Base-by-base conservation (phyloP, 2,113 vertebrate genomes). In the Circaetus gallicus region DNA sequence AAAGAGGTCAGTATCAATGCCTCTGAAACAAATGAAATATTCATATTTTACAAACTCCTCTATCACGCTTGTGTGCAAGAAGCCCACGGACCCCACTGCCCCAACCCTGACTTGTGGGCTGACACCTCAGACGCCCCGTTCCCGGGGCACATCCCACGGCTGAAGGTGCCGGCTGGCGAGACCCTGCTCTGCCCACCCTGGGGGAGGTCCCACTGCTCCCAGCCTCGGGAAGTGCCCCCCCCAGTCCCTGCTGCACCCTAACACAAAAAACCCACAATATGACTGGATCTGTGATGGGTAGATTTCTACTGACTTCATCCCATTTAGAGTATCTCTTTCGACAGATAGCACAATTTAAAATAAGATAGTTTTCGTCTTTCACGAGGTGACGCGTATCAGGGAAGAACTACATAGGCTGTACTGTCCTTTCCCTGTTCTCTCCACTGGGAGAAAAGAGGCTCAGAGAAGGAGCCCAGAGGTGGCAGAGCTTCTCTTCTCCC, bases 231-330 rank as follows among this genome's bases (percentile, higher is more conserved):
- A 83, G 36, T 36, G 4, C 10, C 29, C 25, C 10, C 11, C 25
- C 13, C 11, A 32, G 17, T 7, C 26, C 7, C 47, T 59, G 18
- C 67, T 85, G 66, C 9, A 31, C 26, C 36, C 34, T 69, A 40
- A 36, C 13, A 42, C 31, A 36, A 63, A 77, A 53, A 72, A 24
- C 0, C 1, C 3, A 4, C 55, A 71, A 0, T 58, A 21, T n/a
- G 31, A 34, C 10, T 67, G 42, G 8, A 7, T 74, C 55, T 58
- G 16, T 42, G 38, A 45, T 50, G 6, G 2, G 1, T 32, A 15
- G 25, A 42, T 81, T 70, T 94, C 36, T 78, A 20, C 43, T 80
- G 40, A 24, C 21, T 89, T 65, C 42, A 42, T 34, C 21, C 5
- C 8, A 13, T 78, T 65, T 69, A 52, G 20, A 72, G 3, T n/a